A percentile compares a stretch with the other conserved stretches of the same genome.
phyloP scores from a whole-genome alignment of 1,140 invertebrate genomes.

The Euwallacea similis region DNA sequence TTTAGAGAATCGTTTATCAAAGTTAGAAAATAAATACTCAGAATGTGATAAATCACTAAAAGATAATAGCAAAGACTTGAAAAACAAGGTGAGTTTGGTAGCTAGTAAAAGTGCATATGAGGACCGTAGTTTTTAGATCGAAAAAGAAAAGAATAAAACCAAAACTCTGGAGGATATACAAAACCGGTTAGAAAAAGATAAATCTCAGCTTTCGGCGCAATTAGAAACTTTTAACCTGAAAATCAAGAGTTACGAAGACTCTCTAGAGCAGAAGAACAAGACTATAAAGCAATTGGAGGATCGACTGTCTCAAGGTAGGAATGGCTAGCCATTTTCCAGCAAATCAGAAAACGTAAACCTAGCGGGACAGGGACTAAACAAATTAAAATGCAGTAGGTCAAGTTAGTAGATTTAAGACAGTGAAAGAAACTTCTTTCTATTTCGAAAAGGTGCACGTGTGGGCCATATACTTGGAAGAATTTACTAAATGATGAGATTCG shows the following conservation, averaged over 20 bases:
- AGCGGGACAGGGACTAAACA: conserved; percentile 40
- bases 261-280: conserved; percentile 60
- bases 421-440: too few relatives aligned
- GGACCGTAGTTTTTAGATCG: conserved; percentile 55
- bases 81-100: conserved; percentile 59
- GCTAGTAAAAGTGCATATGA: conserved; percentile 15
- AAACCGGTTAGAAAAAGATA: conserved; percentile 59
- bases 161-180: conserved; percentile 62
- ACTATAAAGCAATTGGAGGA: conserved; percentile 62
- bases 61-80: conserved; percentile 62
- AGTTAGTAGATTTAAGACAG: too few relatives aligned
- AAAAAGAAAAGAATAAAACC: conserved; percentile 61
- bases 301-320: conserved; percentile 43
- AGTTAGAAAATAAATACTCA: conserved; percentile 64
- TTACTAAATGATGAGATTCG: too few relatives aligned
- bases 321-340: conserved; percentile 27
- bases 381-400: conserved; percentile 55
- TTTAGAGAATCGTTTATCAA: conserved; percentile 62
- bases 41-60: conserved; percentile 63
- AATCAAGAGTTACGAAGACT: conserved; percentile 60
- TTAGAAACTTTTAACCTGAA: conserved; percentile 59
- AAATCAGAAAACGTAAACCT: conserved; percentile 36
- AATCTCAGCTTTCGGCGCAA: conserved; percentile 46
- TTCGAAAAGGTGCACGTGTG: too few relatives aligned
- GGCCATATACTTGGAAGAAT: too few relatives aligned